Base-by-base conservation (phyloP, 1,140 invertebrate genomes). In the Liolophura sinensis region DNA sequence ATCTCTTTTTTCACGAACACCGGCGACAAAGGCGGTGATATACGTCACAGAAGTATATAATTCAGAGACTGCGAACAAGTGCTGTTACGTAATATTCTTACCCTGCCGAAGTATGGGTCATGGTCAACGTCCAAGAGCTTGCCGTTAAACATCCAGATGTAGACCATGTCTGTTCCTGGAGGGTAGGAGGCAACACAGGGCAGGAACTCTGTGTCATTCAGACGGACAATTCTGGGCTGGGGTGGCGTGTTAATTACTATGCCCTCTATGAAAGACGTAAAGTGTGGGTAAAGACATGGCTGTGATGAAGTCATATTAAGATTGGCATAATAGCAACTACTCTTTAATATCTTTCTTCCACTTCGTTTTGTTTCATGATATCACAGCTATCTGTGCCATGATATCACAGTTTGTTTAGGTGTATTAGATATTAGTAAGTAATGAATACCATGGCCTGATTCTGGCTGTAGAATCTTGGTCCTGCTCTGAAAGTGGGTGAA, bases 171-270 rank as follows among this genome's bases (percentile, higher is more conserved):
- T 48, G 67, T 59, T 22, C 27, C 49, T 1, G 55, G 48, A 6
- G 49, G 46, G 60, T 72, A 76, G 14, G 74, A 72, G 0, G 70
- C 76, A 49, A 71, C 56, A 56, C 80, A 82, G 11, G 49, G 55
- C 12, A 82, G 51, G 57, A 80, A 77, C 1, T 70, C 75, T 12
- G 77, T 78, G 12, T 66, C 61, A 62, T 79, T 79, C 9, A 74
- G 59, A 0, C 63, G 49, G 1, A 72, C 68, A 9, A 46, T 31
- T 0, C 64, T 70, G 22, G 71, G 49, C 0, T 27, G 14, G 1
- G 74, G 71, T 1, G 63, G 59, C 4, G 65, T 52, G 20, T 59
- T 64, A 15, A 76, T 64, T 1, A 49, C 52, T 1, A 69, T 74
- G 22, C 61, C 60, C 1, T 60, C 74, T 73, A 54, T 15, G 52